phyloP scores from a whole-genome alignment of 2,888 invertebrate species.

The Lobophora halterata region DNA sequence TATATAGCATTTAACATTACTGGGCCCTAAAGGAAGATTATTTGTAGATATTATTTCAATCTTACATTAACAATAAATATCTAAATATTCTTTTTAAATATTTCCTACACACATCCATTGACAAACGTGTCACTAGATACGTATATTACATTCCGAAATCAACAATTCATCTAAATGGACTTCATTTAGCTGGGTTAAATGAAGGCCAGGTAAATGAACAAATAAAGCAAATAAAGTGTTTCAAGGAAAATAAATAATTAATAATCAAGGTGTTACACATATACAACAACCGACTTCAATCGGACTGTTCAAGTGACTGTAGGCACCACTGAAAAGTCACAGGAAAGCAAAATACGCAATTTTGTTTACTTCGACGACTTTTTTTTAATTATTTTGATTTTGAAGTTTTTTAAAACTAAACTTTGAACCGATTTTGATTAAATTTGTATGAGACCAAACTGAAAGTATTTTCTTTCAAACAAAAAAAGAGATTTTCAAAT shows the following conservation, averaged over 20 bases:
- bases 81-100: conserved; percentile 57
- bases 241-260: conserved; percentile 1
- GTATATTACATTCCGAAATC: conserved; percentile 25
- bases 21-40: conserved; percentile 62
- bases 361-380: too few species aligned
- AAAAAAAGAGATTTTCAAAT: too few species aligned
- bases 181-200: conserved; percentile 73
- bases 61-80: conserved; percentile 55
- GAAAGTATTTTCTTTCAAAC: too few species aligned
- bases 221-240: conserved; percentile 11
- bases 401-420: too few species aligned
- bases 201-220: conserved; percentile 55
- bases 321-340: too few species aligned
- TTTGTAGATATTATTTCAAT: conserved; percentile 47
- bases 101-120: conserved; percentile 41
- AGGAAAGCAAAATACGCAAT: too few species aligned
- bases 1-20: conserved; percentile 41
- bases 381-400: too few species aligned
- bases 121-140: conserved; percentile 26
- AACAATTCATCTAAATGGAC: conserved; percentile 54
- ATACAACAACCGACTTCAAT: too few species aligned
- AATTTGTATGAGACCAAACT: too few species aligned
- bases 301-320: too few species aligned
- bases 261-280: too few species aligned
- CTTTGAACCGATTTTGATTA: too few species aligned